Conservation (phyloP, 2,113 vertebrate genomes). For the Gasterosteus nipponicus region DNA sequence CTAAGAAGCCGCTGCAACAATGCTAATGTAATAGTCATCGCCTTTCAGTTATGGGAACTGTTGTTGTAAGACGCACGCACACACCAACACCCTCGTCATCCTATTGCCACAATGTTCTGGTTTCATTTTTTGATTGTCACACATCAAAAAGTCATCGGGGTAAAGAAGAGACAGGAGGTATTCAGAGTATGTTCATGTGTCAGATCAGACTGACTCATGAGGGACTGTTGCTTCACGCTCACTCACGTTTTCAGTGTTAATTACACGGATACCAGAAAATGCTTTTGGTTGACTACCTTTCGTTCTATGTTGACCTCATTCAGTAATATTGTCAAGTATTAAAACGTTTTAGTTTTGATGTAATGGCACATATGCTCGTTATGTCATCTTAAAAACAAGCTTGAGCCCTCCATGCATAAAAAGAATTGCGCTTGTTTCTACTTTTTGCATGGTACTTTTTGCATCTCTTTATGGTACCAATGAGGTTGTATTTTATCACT, state of each 20-base stretch:
- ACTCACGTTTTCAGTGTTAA: neutral
- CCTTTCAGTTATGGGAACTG: conserved; percentile 47
- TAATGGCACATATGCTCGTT: neutral
- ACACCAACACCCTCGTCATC: conserved; percentile 25
- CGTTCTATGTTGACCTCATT: neutral
- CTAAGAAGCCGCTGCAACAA: conserved; percentile 17
- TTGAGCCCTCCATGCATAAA: neutral
- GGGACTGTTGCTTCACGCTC: neutral
- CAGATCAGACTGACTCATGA: conserved; percentile 11
- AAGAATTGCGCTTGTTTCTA: neutral
- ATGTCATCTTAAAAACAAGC: neutral
- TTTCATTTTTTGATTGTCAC: conserved; percentile 29
- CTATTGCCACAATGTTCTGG: conserved; percentile 43
- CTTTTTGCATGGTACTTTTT: neutral
- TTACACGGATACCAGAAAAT: neutral
- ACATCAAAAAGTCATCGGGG: conserved; percentile 40
- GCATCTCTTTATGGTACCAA: neutral
- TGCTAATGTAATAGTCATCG: conserved; percentile 22
- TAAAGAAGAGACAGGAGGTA: conserved; percentile 44
- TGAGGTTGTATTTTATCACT: neutral
- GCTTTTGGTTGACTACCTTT: neutral
- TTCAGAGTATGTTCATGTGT: conserved; percentile 29
- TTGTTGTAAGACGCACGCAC: conserved; percentile 1
- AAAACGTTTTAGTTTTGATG: neutral
- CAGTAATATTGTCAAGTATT: neutral